These are phyloP conservation scores for Doryteuthis pealeii DNA, from an alignment of 1,140 invertebrate species.

Conservation along the genomic window DNA sequence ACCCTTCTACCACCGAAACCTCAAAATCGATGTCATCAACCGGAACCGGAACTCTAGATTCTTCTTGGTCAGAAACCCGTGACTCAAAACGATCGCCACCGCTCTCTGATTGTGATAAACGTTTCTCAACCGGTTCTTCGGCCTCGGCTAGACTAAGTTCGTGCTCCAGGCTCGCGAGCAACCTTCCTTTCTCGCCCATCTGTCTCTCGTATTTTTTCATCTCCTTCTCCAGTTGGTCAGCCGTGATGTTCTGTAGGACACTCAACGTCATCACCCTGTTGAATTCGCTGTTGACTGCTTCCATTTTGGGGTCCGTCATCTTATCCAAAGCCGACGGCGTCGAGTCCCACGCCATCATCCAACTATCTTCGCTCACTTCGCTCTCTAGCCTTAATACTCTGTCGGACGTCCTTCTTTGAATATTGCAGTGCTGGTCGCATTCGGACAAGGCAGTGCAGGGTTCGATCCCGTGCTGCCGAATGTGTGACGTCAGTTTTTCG, in stretches of 20 bases:
- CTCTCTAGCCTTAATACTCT: no score
- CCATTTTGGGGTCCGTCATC: background rate
- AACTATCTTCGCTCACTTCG: background rate
- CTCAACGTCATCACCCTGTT: constrained; percentile 49
- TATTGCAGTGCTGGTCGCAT: background rate
- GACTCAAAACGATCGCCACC: no score
- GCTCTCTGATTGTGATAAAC: no score
- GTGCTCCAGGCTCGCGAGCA: background rate
- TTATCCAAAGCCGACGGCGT: background rate
- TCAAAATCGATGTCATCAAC: no score
- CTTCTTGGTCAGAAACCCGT: no score
- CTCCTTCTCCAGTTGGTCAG: constrained; percentile 68
- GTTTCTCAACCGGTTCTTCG: no score
- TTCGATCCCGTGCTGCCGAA: background rate
- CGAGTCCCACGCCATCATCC: background rate
- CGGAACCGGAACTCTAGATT: no score
- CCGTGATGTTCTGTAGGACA: constrained; percentile 67
- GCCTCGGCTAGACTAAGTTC: no score
- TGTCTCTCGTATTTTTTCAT: constrained; percentile 68
- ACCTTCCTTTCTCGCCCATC: constrained; percentile 63
- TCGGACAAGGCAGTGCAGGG: background rate
- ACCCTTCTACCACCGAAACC: no score
- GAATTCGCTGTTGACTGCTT: constrained; percentile 37
- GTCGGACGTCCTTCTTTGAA: background rate
- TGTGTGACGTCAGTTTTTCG: background rate